Base-by-base conservation (phyloP, 2,888 invertebrate genomes). In the Pachycephus smyrnensis region DNA sequence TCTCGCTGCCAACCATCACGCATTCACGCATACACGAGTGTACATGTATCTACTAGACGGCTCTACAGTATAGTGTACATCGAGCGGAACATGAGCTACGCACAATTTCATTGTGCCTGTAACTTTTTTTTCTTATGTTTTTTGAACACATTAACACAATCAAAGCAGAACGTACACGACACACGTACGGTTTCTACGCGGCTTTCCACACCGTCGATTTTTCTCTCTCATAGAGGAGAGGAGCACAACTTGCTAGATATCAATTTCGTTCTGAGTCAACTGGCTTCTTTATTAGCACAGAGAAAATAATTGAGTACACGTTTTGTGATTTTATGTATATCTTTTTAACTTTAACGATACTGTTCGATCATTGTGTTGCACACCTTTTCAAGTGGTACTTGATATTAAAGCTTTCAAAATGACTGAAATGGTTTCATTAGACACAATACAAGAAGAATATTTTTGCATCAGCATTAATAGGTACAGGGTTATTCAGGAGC, bases 81-180 rank as follows among this genome's bases (percentile, higher is more conserved):
- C 31, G 31, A 71, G 15, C 71, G 12, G 55, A 71, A 71, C 71
- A 71, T 31, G 9, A 32, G 71, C 31, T 71, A 32, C 15, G 71
- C 71, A 71, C 71, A 71, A 71, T 71, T 71, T 71, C 71, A 71
- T 31, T 71, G 71, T 15, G 71, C 2, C 32, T 71, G 55, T 55
- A 55, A 55, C 55, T 23, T 55, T 55, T 55, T 55, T 55, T 55
- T 55, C 55, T 55, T 55, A 55, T 23, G 23, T 55, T 23, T 55
- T 23, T 55, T 55, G 55, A 55, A 55, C 55, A 55, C 55, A 55
- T 55, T 23, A 55, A 55, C 15, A 55, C 55, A 55, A 55, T 23
- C 23, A 23, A 55, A 55, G 55, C 55, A 55, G 55, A 55, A 55
- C 55, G 55, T 55, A 55, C 55, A 55, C 55, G 55, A 55, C 55